Base-by-base conservation (phyloP, 1,140 invertebrate genomes). In the Artemia franciscana region DNA sequence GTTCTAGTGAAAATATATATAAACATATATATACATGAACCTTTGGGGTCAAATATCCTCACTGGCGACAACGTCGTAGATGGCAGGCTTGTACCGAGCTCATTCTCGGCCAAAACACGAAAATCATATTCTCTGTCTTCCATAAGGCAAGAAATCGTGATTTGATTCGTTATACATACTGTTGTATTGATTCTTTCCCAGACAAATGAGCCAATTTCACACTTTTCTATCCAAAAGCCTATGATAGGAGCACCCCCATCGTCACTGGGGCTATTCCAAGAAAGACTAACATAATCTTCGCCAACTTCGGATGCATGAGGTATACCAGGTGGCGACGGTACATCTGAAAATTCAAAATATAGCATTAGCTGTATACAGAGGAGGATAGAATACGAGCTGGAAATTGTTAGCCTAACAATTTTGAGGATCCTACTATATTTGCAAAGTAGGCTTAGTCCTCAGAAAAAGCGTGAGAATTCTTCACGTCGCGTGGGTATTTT, bases 41-140 rank as follows among this genome's bases (percentile, higher is more conserved):
- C 86, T 67, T 83, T 73, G 26, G 90, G 91, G 79, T 96, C 93
- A 67, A 87, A 83, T 67, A 90, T 89, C 70, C 90, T 90, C 15
- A 92, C 84, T 3, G 84, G 81, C 18, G 83, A 82, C 2, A 87
- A 89, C 28, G 83, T 83, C 4, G 78, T 77, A 15, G 89, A 92
- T 30, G 91, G 86, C 66, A 83, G 82, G 59, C 90, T 90, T 24
- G 90, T 69, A 0, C 93, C 93, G 30, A 91, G 90, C 65, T 86
- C 85, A 72, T 98, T 98, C 72, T 94, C 88, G 15, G 95, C 95
- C 70, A 90, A 88, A 7, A 98, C 86, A n/a, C 92, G 77, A 80
- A 98, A 98, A 74, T 98, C 93, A 73, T 99, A 99, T 69, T 91
- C 85, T 23, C 92, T 79, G 57, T 91, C 91, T 76, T 99, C 95